These are phyloP conservation scores for Montipora foliosa DNA, from an alignment of 64 coral and sea anemone species.

Conservation along the genomic window DNA sequence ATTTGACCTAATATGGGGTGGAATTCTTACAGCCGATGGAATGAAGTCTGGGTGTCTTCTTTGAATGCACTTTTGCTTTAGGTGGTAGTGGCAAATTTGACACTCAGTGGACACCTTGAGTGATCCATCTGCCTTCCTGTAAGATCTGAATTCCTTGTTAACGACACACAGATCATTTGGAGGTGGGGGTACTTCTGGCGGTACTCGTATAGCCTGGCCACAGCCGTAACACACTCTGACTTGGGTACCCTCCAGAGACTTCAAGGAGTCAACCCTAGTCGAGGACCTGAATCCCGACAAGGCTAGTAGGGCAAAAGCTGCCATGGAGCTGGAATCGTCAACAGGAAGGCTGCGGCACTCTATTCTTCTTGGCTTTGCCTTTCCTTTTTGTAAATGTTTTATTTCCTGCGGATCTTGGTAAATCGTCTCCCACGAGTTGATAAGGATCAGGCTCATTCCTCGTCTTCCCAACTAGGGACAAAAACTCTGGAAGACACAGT, in stretches of 20 bases:
- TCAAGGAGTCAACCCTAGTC: neutral
- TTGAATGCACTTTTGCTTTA: slow-evolving; percentile 53
- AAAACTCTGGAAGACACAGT: slow-evolving; percentile 32
- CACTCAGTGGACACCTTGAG: slow-evolving; percentile 45
- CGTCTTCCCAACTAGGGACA: slow-evolving; percentile 42
- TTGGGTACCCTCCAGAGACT: slow-evolving; percentile 48
- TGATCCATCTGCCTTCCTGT: slow-evolving; percentile 56
- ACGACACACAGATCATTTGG: slow-evolving; percentile 61
- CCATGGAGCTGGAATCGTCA: slow-evolving; percentile 50
- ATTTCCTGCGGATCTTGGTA: slow-evolving; percentile 46
- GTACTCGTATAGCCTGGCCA: slow-evolving; percentile 55
- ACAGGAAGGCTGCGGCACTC: neutral
- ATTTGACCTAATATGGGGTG: slow-evolving; percentile 18
- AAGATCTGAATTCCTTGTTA: slow-evolving; percentile 46
- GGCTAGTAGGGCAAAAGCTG: slow-evolving; percentile 48
- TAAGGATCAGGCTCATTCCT: slow-evolving; percentile 53
- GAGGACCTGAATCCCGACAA: slow-evolving; percentile 40
- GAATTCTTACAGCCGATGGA: slow-evolving; percentile 33
- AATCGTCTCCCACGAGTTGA: slow-evolving; percentile 43
- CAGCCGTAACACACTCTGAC: slow-evolving; percentile 69
- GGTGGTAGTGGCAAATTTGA: slow-evolving; percentile 69
- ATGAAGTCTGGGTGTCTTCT: slow-evolving; percentile 52
- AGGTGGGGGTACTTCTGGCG: slow-evolving; percentile 48
- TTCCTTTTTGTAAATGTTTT: slow-evolving; percentile 47
- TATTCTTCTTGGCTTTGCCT: neutral